phyloP scores from a whole-genome alignment of 2,888 invertebrate genomes.

The Calliopum simillimum region DNA sequence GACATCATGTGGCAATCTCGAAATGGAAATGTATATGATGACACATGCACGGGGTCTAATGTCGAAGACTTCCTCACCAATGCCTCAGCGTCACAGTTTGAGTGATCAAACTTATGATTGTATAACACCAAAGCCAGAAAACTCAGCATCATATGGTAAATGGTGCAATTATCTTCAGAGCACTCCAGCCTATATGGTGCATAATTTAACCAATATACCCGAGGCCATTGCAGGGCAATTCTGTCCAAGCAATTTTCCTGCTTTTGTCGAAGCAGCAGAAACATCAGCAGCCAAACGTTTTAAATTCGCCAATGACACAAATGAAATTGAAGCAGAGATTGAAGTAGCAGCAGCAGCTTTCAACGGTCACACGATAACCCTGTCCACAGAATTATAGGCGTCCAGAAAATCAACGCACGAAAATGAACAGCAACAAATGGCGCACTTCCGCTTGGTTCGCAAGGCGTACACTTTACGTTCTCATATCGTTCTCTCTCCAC shows the following conservation, averaged over 20 bases:
- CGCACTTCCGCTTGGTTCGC: slow-evolving; percentile 24
- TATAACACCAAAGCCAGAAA: neutral
- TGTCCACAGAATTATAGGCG: slow-evolving; percentile 35
- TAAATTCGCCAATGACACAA: slow-evolving; percentile 49
- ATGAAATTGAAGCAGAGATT: slow-evolving; percentile 21
- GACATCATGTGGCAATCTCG: slow-evolving; percentile 48
- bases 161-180: slow-evolving; percentile 58
- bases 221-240: slow-evolving; percentile 63
- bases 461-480: too few species aligned
- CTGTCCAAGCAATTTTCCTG: slow-evolving; percentile 57
- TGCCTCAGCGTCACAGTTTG: slow-evolving; percentile 48
- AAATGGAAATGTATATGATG: slow-evolving; percentile 66
- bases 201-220: slow-evolving; percentile 58
- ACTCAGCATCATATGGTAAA: slow-evolving; percentile 52
- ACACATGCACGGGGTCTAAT: slow-evolving; percentile 55
- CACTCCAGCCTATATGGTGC: slow-evolving; percentile 56
- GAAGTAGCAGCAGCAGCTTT: slow-evolving; percentile 22
- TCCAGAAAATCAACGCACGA: neutral
- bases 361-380: slow-evolving; percentile 21
- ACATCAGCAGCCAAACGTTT: slow-evolving; percentile 55
- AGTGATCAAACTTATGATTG: slow-evolving; percentile 34
- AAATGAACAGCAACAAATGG: slow-evolving; percentile 11
- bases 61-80: slow-evolving; percentile 62
- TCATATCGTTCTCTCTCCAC: too few species aligned
- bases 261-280: slow-evolving; percentile 55